Conservation (phyloP, 2,797 vertebrate species). For the Hafferia zeledoni region DNA sequence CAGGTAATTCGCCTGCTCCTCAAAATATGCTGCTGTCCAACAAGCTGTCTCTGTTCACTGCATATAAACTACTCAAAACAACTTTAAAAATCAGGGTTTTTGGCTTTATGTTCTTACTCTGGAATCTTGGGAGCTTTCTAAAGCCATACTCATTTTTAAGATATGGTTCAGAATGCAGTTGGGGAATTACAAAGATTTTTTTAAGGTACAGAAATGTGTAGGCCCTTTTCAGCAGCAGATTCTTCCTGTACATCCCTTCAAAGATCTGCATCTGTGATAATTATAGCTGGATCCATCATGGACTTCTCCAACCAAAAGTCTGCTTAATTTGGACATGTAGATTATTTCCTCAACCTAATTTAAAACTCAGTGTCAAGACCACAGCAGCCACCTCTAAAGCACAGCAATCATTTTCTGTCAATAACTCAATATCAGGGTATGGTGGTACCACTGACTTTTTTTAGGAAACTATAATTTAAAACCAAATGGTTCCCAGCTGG, state of each 20-base stretch:
- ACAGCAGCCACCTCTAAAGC: neutral
- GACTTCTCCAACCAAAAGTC: neutral
- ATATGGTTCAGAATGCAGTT: neutral
- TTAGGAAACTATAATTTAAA: constrained; percentile 23
- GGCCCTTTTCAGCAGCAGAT: neutral
- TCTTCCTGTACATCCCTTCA: neutral
- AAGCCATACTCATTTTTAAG: neutral
- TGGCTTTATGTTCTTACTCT: neutral
- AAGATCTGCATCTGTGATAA: neutral
- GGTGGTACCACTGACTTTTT: neutral
- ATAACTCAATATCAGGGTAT: neutral
- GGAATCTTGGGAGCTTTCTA: neutral
- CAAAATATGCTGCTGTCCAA: neutral
- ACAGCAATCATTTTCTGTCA: neutral
- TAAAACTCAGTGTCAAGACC: neutral
- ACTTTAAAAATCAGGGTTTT: neutral
- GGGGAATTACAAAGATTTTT: neutral
- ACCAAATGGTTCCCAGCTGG: neutral
- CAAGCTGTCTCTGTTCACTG: neutral
- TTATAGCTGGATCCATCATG: neutral
- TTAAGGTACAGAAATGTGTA: neutral
- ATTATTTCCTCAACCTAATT: neutral
- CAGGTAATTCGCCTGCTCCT: neutral
- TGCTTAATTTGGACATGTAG: neutral
- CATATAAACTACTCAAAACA: neutral